These are phyloP conservation scores for Acropternis orthonyx DNA, from an alignment of 2,797 vertebrate species.

Conservation along the genomic window DNA sequence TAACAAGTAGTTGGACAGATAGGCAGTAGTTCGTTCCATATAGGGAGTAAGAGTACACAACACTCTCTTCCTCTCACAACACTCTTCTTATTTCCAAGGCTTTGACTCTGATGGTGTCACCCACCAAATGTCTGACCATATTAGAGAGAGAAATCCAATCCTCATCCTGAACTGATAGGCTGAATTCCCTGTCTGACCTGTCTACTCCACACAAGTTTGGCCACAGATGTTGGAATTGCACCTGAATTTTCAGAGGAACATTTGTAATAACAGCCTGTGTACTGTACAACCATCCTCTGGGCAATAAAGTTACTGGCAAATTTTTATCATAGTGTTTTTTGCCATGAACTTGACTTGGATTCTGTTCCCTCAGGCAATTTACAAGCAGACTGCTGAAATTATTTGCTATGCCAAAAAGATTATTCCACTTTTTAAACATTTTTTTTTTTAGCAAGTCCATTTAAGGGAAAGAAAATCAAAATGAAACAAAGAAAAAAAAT, in stretches of 20 bases:
- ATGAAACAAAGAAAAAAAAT: accelerated
- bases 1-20: accelerated
- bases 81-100: neutral
- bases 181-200: neutral
- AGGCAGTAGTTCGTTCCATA: neutral
- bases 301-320: neutral
- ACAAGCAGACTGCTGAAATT: neutral
- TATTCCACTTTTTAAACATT: neutral
- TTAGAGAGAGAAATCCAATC: neutral
- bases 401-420: neutral
- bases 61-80: neutral
- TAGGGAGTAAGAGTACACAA: neutral
- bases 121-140: neutral
- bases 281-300: neutral
- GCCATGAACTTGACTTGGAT: neutral
- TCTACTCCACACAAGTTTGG: neutral
- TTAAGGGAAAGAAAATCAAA: neutral
- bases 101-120: neutral
- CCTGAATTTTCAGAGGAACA: neutral
- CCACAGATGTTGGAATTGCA: neutral
- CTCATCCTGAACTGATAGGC: neutral
- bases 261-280: neutral
- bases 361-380: neutral
- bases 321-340: neutral
- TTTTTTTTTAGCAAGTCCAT: neutral